A percentile compares a stretch with the other conserved stretches of the same genome.
Conservation (phyloP, 2,113 vertebrate genomes). For the Sialia sialis region DNA sequence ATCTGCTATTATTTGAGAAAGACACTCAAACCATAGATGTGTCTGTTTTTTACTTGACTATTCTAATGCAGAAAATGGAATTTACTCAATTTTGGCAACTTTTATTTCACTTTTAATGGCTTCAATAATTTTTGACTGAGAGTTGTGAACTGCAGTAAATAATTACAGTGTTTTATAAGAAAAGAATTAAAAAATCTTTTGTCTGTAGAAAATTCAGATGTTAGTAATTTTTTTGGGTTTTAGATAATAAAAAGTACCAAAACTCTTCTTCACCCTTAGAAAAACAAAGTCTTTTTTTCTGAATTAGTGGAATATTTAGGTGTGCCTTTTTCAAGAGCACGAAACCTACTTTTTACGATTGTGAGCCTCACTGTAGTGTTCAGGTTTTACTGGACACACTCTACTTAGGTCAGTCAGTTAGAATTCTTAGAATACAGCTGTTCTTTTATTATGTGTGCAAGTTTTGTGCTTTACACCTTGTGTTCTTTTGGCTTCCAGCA, state of each 20-base stretch:
- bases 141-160: neutral
- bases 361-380: neutral
- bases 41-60: neutral
- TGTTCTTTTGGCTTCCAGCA: slow-evolving; percentile 47
- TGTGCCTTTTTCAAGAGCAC: neutral
- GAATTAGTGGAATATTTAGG: neutral
- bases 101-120: neutral
- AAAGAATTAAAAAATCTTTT: neutral
- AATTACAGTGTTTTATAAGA: neutral
- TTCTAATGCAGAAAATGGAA: neutral
- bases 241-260: neutral
- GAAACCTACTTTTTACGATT: neutral
- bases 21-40: neutral
- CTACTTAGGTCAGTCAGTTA: neutral
- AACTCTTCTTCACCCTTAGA: neutral
- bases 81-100: neutral
- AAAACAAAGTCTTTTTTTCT: neutral
- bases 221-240: neutral
- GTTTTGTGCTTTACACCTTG: neutral
- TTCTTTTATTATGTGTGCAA: neutral
- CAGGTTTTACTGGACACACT: neutral
- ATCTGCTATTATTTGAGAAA: neutral
- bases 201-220: neutral
- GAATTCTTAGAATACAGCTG: neutral
- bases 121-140: neutral